Percentiles rank a stretch among this genome's conserved stretches.
phyloP scores from a whole-genome alignment of 2,888 invertebrate genomes.

The Protonemura montana region DNA sequence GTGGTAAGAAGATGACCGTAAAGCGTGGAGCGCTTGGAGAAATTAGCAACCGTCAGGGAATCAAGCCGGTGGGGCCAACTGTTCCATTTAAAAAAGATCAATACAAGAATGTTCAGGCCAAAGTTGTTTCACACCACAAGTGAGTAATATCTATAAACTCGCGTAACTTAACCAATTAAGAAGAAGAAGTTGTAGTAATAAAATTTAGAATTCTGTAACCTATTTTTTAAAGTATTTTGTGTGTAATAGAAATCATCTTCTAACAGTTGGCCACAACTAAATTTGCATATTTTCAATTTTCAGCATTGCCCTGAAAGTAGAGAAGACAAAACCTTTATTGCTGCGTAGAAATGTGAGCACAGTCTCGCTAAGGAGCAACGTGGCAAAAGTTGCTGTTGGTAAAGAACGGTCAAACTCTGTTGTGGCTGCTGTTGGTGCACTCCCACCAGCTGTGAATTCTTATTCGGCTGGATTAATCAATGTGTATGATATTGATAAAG shows the following conservation, averaged over 20 bases:
- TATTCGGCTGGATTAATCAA: conserved; percentile 2
- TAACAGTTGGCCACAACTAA: no score
- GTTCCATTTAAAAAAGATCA: background rate
- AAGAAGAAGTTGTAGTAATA: no score
- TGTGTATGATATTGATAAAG: conserved; percentile 62
- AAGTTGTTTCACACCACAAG: conserved; percentile 9
- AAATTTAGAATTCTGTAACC: no score
- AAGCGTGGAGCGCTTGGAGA: conserved; percentile 17
- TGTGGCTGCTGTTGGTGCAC: background rate
- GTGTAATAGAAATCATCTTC: no score
- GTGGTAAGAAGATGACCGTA: background rate
- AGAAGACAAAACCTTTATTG: background rate
- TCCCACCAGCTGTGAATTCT: background rate
- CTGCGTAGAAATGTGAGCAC: background rate
- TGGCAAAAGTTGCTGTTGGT: background rate
- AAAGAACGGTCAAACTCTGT: background rate
- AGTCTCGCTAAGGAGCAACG: background rate
- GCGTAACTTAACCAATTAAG: no score
- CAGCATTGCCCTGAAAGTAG: background rate
- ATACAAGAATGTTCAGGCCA: background rate
- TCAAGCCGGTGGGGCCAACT: background rate
- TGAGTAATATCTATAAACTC: no score
- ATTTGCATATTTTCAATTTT: background rate
- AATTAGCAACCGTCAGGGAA: background rate
- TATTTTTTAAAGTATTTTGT: no score